A percentile compares a stretch with the other conserved stretches of the same genome.
Evolutionary conservation across 2,888 invertebrate species (phyloP).

Genomic region (Hermodice carunculata): DNA sequence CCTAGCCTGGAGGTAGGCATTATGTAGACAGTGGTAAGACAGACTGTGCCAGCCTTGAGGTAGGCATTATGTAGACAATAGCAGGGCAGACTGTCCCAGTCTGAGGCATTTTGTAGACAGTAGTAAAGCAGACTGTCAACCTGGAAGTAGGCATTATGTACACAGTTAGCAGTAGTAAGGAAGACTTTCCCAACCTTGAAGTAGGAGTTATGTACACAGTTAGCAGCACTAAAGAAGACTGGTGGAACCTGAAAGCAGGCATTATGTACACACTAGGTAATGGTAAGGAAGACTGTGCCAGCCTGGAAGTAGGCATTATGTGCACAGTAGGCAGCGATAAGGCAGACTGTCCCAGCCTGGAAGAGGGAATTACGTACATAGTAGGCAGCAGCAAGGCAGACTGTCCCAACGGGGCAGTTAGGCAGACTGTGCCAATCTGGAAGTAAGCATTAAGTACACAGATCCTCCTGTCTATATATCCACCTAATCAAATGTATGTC

Average conservation of each 20-base stretch:
- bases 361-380: no score
- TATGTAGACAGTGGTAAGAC: constrained; percentile 82
- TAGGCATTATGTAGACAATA: constrained; percentile 78
- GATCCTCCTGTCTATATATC: no score
- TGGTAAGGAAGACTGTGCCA: constrained; percentile 84
- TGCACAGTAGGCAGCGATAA: no score
- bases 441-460: no score
- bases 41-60: constrained; percentile 83
- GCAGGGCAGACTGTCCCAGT: constrained; percentile 82
- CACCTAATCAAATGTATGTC: no score
- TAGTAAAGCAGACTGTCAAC: no score
- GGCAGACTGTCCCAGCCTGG: constrained; percentile 82
- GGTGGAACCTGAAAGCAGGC: no score
- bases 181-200: constrained; percentile 84
- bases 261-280: constrained; percentile 96
- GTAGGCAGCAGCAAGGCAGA: constrained; percentile 86
- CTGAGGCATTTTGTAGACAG: constrained; percentile 75
- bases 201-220: no score
- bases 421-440: no score
- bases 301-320: constrained; percentile 76
- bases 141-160: no score
- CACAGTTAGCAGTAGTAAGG: constrained; percentile 81
- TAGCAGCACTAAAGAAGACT: no score
- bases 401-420: constrained; percentile 78
- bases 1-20: constrained; percentile 78